phyloP scores from a whole-genome alignment of 2,113 vertebrate species.

The Poeciliopsis turrubarensis region DNA sequence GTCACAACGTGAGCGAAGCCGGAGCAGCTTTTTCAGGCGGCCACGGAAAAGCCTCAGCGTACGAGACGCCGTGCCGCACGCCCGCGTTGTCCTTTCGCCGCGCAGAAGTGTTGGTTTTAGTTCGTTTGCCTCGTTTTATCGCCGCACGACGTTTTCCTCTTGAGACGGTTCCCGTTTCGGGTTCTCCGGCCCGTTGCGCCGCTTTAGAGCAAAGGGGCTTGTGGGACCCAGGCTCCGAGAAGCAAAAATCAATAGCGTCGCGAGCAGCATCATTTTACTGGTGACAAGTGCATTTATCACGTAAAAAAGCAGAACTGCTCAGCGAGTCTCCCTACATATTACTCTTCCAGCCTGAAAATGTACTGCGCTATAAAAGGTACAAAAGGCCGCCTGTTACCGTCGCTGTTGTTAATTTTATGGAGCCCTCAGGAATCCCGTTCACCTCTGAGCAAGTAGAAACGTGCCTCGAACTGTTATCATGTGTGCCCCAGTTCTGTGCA shows the following conservation, averaged over 20 bases:
- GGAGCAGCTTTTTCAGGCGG: conserved; percentile 5
- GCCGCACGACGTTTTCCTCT: conserved; percentile 25
- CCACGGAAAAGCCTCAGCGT: conserved; percentile 2
- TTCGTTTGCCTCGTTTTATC: conserved; percentile 26
- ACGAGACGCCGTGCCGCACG: neutral
- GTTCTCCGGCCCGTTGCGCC: conserved; percentile 43
- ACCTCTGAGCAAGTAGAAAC: conserved; percentile 11
- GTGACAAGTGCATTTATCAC: conserved; percentile 67
- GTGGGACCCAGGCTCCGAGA: conserved; percentile 30
- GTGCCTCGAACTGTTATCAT: conserved; percentile 18
- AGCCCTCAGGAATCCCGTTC: conserved; percentile 29
- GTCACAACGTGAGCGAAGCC: conserved; percentile 27
- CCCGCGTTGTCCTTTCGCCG: neutral
- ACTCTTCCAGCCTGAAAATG: conserved; percentile 34
- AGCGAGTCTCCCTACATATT: conserved; percentile 13
- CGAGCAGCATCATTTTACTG: conserved; percentile 53
- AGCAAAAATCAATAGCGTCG: conserved; percentile 65
- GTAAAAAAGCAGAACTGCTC: conserved; percentile 32
- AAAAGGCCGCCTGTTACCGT: neutral
- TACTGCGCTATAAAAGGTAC: conserved; percentile 18
- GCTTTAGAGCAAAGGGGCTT: conserved; percentile 42
- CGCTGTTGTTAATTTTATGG: conserved; percentile 19
- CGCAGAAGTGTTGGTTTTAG: conserved; percentile 14
- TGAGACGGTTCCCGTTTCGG: conserved; percentile 22
- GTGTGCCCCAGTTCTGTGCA: conserved; percentile 22